These are phyloP conservation scores for Aphidius gifuensis DNA, from an alignment of 1,140 invertebrate species.

Conservation along the genomic window DNA sequence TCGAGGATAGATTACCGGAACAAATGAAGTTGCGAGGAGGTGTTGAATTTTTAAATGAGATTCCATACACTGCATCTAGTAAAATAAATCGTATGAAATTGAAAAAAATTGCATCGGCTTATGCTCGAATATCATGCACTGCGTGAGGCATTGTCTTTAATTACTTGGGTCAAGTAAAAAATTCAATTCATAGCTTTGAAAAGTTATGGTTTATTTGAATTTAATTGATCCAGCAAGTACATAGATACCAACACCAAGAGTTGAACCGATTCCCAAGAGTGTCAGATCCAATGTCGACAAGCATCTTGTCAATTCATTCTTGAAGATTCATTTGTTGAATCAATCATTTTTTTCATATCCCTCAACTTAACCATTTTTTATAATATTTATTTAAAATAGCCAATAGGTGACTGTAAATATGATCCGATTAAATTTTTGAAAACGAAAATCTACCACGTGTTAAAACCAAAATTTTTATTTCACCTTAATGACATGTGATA, in stretches of 20 bases:
- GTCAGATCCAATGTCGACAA: conserved; percentile 77
- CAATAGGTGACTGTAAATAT: too few species aligned
- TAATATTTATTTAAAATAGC: too few species aligned
- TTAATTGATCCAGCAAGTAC: conserved; percentile 87
- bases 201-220: conserved; percentile 67
- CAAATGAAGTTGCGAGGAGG: conserved; percentile 57
- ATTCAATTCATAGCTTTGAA: conserved; percentile 84
- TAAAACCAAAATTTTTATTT: too few species aligned
- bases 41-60: conserved; percentile 56
- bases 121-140: not conserved
- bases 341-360: too few species aligned
- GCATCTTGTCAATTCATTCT: conserved; percentile 69
- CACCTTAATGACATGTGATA: too few species aligned
- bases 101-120: conserved; percentile 31
- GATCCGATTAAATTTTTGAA: too few species aligned
- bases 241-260: conserved; percentile 89
- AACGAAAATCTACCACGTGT: too few species aligned
- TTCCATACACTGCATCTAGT: conserved; percentile 61
- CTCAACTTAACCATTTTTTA: too few species aligned
- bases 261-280: conserved; percentile 80
- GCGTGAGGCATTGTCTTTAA: conserved; percentile 37
- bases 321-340: too few species aligned
- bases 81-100: conserved; percentile 59
- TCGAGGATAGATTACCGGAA: conserved; percentile 36
- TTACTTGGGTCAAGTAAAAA: conserved; percentile 85